Evolutionary conservation across 2,888 invertebrate genomes (phyloP), one percentile per base, ranked within the genome.

Genomic region (Oscheius onirici): DNA sequence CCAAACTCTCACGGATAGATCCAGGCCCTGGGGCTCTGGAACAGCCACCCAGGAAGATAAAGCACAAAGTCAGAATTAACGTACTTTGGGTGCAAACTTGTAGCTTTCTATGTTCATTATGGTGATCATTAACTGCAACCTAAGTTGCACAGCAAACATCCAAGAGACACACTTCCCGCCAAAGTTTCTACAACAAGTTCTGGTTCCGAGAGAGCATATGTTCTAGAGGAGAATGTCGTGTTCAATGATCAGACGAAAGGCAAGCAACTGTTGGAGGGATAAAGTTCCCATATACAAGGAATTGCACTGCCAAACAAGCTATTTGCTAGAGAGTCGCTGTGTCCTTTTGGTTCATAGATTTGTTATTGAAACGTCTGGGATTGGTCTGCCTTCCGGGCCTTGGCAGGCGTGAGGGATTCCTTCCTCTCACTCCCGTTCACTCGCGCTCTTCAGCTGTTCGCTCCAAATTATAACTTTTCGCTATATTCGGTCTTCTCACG

Each of bases 271-370:
- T 40, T 20, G 40, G 20, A 28, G 40, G 58, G 58, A 58, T 58
- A 43, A 58, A 58, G 41, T 58, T 58, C 20, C 58, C 41, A 58
- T 58, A 58, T 58, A 58, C 58, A 58, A 58, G 41, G 58, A 58
- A 41, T 55, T 24, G 15, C 55, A n/a, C 28, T 28, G 26, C 55
- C 58, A 43, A 58, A 58, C 58, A 41, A 41, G 58, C 20, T 41
- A 40, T 41, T 41, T 58, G 58, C 41, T 41, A 41, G 17, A 15
- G 20, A 20, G 20, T 8, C 46, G 20, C 20, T 46, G 8, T 43
- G 46, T 46, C 46, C 20, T 46, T 15, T 40, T 40, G 3, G 17
- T 41, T 26, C 28, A n/a, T 34, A 34, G 26, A 17, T 13, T 24
- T 28, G 57, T 26, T 57, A n/a, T 24, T n/a, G 57, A 57, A 57